Percentiles rank a stretch among this genome's conserved stretches.
Conservation (phyloP, 2,113 vertebrate species). For the Dolichallabes microphthalmus region DNA sequence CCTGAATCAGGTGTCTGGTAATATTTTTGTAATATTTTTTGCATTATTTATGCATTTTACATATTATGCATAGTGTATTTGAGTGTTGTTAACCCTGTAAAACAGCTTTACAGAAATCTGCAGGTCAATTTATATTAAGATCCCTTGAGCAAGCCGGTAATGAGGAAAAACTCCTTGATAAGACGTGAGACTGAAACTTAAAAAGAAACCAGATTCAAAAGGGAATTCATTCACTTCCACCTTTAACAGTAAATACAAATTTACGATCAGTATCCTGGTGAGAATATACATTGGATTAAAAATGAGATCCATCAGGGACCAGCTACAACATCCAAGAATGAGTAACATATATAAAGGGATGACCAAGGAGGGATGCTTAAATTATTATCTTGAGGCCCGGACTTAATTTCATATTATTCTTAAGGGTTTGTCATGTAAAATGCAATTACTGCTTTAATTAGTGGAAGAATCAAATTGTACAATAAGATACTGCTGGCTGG, state of each 20-base stretch:
- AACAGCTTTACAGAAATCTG: neutral
- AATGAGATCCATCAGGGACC: too few species aligned
- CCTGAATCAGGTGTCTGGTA: neutral
- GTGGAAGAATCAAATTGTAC: neutral
- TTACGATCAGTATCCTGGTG: neutral
- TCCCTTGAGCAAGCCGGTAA: neutral
- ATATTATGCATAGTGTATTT: neutral
- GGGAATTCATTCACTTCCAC: neutral
- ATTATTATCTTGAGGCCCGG: neutral
- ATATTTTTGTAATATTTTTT: neutral
- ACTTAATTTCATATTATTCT: neutral
- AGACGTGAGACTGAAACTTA: neutral
- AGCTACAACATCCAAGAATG: neutral
- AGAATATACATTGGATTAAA: neutral
- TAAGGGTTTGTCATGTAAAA: neutral
- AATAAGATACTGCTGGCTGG: neutral
- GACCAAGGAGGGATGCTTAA: too few species aligned
- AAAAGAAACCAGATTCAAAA: neutral
- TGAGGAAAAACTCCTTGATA: neutral
- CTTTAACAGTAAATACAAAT: neutral
- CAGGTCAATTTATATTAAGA: neutral
- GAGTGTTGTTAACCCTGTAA: neutral
- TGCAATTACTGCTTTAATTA: neutral
- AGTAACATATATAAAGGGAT: neutral
- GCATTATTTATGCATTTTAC: neutral